phyloP scores from a whole-genome alignment of 2,113 vertebrate genomes.

The Erinaceus europaeus region DNA sequence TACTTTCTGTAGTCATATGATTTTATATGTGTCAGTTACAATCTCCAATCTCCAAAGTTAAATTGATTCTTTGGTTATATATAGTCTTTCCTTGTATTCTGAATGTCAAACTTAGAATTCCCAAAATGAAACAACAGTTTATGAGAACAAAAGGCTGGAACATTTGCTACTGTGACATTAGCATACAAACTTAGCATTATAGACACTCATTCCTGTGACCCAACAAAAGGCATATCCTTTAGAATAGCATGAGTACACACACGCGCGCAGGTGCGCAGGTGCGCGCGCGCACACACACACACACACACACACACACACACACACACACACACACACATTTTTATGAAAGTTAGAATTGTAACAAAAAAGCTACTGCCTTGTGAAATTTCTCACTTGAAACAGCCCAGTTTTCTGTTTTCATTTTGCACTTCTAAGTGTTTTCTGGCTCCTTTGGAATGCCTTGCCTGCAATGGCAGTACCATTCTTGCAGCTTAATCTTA shows the following conservation, averaged over 20 bases:
- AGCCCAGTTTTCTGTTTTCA: background rate
- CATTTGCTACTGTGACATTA: background rate
- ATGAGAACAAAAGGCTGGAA: background rate
- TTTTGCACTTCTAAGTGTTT: conserved; percentile 31
- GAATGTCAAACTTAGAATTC: conserved; percentile 21
- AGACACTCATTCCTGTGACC: background rate
- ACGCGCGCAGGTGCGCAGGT: background rate
- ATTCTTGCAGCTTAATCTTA: conserved; percentile 48
- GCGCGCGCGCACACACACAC: no score
- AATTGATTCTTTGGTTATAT: background rate
- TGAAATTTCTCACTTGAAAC: background rate
- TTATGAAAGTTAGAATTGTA: background rate
- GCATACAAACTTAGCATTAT: background rate
- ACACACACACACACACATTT: background rate
- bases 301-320: no score
- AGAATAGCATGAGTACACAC: rapidly evolving
- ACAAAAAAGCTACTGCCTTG: background rate
- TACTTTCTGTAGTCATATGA: background rate
- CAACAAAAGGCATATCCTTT: background rate
- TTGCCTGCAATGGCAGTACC: conserved; percentile 55
- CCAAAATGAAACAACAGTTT: background rate
- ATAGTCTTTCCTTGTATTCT: background rate
- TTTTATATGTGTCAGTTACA: background rate
- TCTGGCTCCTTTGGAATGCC: conserved; percentile 19
- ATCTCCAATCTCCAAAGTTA: background rate